Evolutionary conservation across 2,113 vertebrate genomes (phyloP).

Genomic region (Lota lota): DNA sequence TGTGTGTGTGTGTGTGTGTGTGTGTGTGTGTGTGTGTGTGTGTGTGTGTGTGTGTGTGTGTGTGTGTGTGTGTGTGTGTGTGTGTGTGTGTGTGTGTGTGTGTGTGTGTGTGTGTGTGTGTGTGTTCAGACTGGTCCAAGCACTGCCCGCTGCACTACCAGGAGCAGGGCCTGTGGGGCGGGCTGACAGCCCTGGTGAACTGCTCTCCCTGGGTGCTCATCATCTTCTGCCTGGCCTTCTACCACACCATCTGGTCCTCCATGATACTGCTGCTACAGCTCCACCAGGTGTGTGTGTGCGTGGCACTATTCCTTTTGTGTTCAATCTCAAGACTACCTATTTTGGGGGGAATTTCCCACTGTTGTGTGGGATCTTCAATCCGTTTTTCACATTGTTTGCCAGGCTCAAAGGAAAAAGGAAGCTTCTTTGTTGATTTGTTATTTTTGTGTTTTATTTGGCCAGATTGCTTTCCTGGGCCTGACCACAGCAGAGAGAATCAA

Average conservation of each 20-base stretch:
- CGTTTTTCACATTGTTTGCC: neutral
- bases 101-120: no score
- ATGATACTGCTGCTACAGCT: slow-evolving; percentile 80
- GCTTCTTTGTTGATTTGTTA: neutral
- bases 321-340: neutral
- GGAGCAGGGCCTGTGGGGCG: slow-evolving; percentile 76
- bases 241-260: slow-evolving; percentile 81
- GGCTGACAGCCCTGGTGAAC: slow-evolving; percentile 66
- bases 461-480: slow-evolving; percentile 87
- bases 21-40: no score
- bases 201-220: slow-evolving; percentile 89
- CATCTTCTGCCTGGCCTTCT: slow-evolving; percentile 76
- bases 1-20: no score
- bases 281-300: slow-evolving; percentile 78
- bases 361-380: no score
- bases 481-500: slow-evolving; percentile 86
- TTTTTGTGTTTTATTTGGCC: slow-evolving; percentile 2
- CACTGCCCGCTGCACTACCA: slow-evolving; percentile 74
- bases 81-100: no score
- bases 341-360: neutral
- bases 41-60: neutral
- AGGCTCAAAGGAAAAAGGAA: neutral
- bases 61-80: neutral
- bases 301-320: neutral
- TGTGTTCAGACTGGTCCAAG: slow-evolving; percentile 80